phyloP scores from a whole-genome alignment of 2,113 vertebrate genomes.

The Cyanoramphus novaezelandiae region DNA sequence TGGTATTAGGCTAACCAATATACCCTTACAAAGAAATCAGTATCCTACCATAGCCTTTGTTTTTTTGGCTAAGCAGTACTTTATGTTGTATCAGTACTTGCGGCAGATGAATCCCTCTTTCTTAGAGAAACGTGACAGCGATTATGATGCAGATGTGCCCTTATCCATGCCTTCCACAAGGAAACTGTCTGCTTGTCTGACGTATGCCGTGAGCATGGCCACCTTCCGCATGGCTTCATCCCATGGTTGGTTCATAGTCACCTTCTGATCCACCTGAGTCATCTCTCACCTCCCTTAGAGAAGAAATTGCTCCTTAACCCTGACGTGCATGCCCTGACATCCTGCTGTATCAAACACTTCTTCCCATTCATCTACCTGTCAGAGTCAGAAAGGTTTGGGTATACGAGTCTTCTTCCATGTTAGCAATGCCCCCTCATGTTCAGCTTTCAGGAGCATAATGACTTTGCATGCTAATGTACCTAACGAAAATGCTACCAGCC shows the following conservation, averaged over 20 bases:
- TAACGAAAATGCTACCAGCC: neutral
- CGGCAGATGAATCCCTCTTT: neutral
- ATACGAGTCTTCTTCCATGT: neutral
- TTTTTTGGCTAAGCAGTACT: neutral
- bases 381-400: neutral
- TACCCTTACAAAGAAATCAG: neutral
- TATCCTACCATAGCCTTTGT: neutral
- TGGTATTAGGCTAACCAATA: neutral
- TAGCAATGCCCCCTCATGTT: neutral
- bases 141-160: neutral
- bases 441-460: neutral
- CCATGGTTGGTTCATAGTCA: neutral
- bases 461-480: neutral
- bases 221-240: neutral
- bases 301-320: neutral
- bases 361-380: neutral
- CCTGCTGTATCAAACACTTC: neutral
- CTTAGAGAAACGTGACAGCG: neutral
- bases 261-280: neutral
- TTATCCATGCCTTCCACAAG: neutral
- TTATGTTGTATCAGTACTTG: neutral
- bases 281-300: neutral
- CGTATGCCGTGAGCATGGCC: neutral
- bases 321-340: neutral
- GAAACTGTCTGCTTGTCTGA: neutral